These are phyloP conservation scores for Schizotus pectinicornis DNA, from an alignment of 2,888 invertebrate species.

Conservation along the genomic window DNA sequence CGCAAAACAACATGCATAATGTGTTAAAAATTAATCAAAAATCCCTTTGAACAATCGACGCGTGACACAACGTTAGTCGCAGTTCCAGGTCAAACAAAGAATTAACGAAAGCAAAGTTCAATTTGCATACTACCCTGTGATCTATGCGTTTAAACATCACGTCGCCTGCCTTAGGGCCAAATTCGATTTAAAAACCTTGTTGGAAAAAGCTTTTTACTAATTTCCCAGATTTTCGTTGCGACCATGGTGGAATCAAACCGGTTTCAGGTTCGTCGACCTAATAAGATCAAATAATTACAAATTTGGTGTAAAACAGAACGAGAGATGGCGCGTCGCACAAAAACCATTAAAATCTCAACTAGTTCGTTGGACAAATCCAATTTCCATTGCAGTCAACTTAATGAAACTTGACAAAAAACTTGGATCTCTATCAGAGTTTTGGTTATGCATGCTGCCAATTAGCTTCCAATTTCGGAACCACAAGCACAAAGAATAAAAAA, in stretches of 20 bases:
- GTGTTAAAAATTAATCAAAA: slow-evolving; percentile 6
- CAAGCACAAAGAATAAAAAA: slow-evolving; percentile 11
- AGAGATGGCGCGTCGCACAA: not conserved
- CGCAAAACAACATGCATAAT: slow-evolving; percentile 5
- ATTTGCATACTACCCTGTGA: slow-evolving; percentile 22
- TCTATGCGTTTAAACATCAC: slow-evolving; percentile 20
- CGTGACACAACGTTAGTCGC: not conserved
- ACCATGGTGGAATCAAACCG: slow-evolving; percentile 10
- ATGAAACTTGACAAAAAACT: too few species aligned
- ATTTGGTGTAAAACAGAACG: not conserved
- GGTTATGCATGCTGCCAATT: not conserved
- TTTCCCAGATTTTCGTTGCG: slow-evolving; percentile 16
- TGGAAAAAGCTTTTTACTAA: slow-evolving; percentile 19
- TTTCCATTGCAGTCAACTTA: not conserved
- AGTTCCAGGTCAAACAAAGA: slow-evolving; percentile 14
- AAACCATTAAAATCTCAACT: not conserved
- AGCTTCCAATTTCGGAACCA: slow-evolving; percentile 1
- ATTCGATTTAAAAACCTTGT: slow-evolving; percentile 17
- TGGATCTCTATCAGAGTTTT: too few species aligned
- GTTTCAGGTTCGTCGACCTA: slow-evolving; percentile 24
- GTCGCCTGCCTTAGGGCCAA: slow-evolving; percentile 14
- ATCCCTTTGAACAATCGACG: slow-evolving; percentile 15
- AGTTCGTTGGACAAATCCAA: too few species aligned
- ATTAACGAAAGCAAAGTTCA: slow-evolving; percentile 20
- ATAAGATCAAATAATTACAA: slow-evolving; percentile 13